phyloP scores from a whole-genome alignment of 2,888 invertebrate species.

The Acrobasis consociella region DNA sequence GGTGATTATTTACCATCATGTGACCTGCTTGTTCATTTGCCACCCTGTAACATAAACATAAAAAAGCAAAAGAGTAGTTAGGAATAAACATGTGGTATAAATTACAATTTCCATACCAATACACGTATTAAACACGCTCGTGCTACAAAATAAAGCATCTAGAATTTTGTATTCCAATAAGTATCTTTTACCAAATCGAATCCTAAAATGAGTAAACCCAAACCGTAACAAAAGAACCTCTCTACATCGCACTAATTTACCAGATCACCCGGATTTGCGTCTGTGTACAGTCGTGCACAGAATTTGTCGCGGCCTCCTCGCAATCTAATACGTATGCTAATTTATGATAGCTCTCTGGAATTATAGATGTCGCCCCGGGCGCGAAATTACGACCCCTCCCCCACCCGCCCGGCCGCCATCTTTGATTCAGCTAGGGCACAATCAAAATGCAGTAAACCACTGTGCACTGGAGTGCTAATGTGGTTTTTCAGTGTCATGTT shows the following conservation, averaged over 20 bases:
- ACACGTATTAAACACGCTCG: too few species aligned
- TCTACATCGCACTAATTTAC: slow-evolving; percentile 44
- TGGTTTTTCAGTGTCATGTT: slow-evolving; percentile 41
- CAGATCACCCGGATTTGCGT: slow-evolving; percentile 46
- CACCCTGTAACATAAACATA: too few species aligned
- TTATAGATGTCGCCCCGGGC: slow-evolving; percentile 77
- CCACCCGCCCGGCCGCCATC: slow-evolving; percentile 62
- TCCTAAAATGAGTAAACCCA: background rate
- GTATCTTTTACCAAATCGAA: background rate
- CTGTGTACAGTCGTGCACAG: slow-evolving; percentile 59
- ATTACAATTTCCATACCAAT: too few species aligned
- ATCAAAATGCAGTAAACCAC: slow-evolving; percentile 55
- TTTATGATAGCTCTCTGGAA: slow-evolving; percentile 74
- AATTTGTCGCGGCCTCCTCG: slow-evolving; percentile 58
- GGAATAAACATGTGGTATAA: too few species aligned
- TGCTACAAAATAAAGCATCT: too few species aligned
- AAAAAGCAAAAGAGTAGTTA: too few species aligned
- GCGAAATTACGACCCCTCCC: slow-evolving; percentile 63
- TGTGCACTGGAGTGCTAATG: slow-evolving; percentile 48
- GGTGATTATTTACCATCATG: too few species aligned
- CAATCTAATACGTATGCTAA: slow-evolving; percentile 81
- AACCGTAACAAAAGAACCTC: slow-evolving; percentile 21
- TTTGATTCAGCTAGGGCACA: slow-evolving; percentile 58
- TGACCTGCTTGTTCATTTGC: too few species aligned
- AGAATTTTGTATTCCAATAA: too few species aligned